Conservation (phyloP, 2,113 vertebrate genomes). For the Ochotona curzoniae region DNA sequence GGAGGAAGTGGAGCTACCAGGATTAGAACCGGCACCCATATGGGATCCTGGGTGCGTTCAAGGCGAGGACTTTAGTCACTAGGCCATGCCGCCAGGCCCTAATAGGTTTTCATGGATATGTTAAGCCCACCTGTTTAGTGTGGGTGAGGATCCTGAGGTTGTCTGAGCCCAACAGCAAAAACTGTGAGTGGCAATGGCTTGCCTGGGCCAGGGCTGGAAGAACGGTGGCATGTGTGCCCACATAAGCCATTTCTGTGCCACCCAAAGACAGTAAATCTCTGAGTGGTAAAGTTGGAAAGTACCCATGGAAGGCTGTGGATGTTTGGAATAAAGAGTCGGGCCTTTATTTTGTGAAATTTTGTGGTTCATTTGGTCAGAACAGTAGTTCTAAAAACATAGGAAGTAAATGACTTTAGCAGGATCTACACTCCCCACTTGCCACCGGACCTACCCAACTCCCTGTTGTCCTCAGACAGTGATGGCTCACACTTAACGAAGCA, state of each 20-base stretch:
- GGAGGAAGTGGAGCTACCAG: too few species aligned
- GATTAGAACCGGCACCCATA: too few species aligned
- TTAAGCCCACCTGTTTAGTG: not conserved
- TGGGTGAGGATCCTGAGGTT: not conserved
- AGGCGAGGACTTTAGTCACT: too few species aligned
- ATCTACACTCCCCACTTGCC: not conserved
- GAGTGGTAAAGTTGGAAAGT: not conserved
- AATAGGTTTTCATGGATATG: not conserved
- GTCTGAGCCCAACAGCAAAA: not conserved
- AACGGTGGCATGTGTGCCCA: fast-evolving
- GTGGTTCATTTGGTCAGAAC: not conserved
- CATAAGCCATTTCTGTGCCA: not conserved
- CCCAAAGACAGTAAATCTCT: not conserved
- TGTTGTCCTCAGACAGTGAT: not conserved
- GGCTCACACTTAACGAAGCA: not conserved
- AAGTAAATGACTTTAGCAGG: not conserved
- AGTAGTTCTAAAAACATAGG: not conserved
- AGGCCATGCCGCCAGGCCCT: too few species aligned
- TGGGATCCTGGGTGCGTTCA: too few species aligned
- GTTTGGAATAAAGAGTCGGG: not conserved
- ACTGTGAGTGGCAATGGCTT: not conserved
- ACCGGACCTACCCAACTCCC: not conserved
- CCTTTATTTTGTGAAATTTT: slow-evolving; percentile 21
- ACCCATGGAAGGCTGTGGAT: not conserved
- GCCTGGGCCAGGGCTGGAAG: not conserved